Evolutionary conservation across 2,888 invertebrate genomes (phyloP), one percentile per base, ranked within the genome.

Genomic region (Perithous albicinctus): DNA sequence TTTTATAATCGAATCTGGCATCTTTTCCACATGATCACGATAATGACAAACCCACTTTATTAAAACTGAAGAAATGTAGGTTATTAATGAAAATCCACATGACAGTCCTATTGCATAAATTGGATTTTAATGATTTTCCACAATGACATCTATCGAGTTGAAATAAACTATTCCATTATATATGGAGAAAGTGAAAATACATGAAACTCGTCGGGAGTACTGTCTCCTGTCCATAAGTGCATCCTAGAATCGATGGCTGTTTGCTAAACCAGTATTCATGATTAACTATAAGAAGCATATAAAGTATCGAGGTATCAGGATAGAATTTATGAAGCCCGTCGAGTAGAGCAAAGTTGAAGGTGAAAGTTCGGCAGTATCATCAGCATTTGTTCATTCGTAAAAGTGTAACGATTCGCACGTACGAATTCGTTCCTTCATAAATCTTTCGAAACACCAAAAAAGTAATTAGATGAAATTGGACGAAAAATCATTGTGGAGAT

Each of bases 291-390:
- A 23, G 20, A 69, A 26, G 18, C 38, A 38, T 32, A 69, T 32
- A 10, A 35, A 12, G 48, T n/a, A 54, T 3, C 2, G 26, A 10
- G 0, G 8, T 41, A n/a, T n/a, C 35, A 15, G 26, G 51, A 70
- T 74, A 59, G 63, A 59, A 76, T 77, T 67, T 64, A 74, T 81
- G 69, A 73, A 77, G 73, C 69, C 59, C 15, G 32, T 61, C 59
- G 23, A 64, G 12, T 51, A 74, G 46, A 54, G 26, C 41, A 46
- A 73, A n/a, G 85, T 29, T 26, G 86, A 88, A 89, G 88, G 89
- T 88, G 90, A 90, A 90, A 90, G 89, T 89, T 88, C 87, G 85
- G 80, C 43, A 46, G 15, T 41, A 66, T 69, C 54, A 43, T 69
- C 51, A 43, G 43, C 67, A 78, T 69, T 78, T 38, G 78, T 38